Percentiles rank a stretch among this genome's conserved stretches.
phyloP scores from a whole-genome alignment of 1,140 invertebrate genomes.

The Agrypnia vestita region DNA sequence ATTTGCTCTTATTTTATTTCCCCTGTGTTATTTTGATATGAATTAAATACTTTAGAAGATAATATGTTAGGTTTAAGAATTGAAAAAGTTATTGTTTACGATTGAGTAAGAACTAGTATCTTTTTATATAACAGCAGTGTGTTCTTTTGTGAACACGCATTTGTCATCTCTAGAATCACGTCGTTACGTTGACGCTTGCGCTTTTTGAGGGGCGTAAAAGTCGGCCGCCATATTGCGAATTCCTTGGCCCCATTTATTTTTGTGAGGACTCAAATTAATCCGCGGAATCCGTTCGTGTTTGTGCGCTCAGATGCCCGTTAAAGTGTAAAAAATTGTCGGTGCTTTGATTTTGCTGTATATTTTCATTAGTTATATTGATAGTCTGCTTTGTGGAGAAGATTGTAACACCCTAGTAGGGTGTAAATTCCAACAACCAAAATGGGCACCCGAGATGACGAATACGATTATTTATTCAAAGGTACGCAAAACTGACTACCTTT shows the following conservation, averaged over 20 bases:
- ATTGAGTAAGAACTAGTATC: not conserved
- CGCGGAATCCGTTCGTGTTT: constrained; percentile 44
- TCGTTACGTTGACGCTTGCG: constrained; percentile 55
- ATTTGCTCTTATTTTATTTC: too few relatives aligned
- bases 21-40: too few relatives aligned
- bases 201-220: constrained; percentile 54
- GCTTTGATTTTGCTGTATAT: constrained; percentile 16
- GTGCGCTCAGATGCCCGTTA: constrained; percentile 11
- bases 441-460: constrained; percentile 99
- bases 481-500: constrained; percentile 58
- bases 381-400: constrained; percentile 45
- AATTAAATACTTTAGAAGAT: too few relatives aligned
- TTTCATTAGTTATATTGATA: constrained; percentile 35
- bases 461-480: constrained; percentile 99
- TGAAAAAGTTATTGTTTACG: not conserved
- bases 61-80: too few relatives aligned
- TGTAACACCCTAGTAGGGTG: constrained; percentile 51
- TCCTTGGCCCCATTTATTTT: constrained; percentile 45
- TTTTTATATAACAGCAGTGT: not conserved
- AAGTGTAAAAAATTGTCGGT: constrained; percentile 16
- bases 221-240: constrained; percentile 56
- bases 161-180: constrained; percentile 47
- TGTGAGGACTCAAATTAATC: constrained; percentile 44
- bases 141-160: constrained; percentile 40
- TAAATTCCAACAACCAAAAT: constrained; percentile 75